These are phyloP conservation scores for Macrotis lagotis DNA, from an alignment of 2,113 vertebrate species.

Conservation along the genomic window DNA sequence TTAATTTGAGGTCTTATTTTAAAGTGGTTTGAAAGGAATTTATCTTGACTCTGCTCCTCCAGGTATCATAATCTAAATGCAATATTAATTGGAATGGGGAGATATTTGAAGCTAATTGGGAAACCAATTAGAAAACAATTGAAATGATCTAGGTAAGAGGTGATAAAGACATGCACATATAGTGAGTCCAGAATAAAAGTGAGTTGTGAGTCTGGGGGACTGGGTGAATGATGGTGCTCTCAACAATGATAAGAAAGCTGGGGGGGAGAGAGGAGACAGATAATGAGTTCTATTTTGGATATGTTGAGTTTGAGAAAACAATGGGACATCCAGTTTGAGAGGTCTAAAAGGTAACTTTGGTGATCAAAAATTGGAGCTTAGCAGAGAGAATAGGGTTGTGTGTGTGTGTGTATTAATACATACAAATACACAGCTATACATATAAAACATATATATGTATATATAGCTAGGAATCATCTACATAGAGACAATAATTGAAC, in stretches of 20 bases:
- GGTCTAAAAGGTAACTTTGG: not conserved
- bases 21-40: too few relatives aligned
- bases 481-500: not conserved
- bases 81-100: not conserved
- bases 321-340: not conserved
- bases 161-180: not conserved
- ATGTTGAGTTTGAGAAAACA: not conserved
- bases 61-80: not conserved
- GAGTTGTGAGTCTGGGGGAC: not conserved
- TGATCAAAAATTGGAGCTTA: not conserved
- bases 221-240: not conserved
- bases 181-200: not conserved
- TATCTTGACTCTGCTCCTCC: too few relatives aligned
- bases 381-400: not conserved
- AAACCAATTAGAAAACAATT: not conserved
- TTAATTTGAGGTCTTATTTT: too few relatives aligned
- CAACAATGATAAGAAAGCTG: not conserved
- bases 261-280: not conserved
- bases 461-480: not conserved
- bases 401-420: too few relatives aligned
- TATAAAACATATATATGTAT: not conserved
- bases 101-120: not conserved
- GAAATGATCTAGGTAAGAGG: not conserved
- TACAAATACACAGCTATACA: too few relatives aligned
- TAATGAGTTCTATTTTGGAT: not conserved